A percentile compares a stretch with the other conserved stretches of the same genome.
These are phyloP conservation scores for Andricus quercusramuli DNA, from an alignment of 2,888 invertebrate genomes.

Conservation along the genomic window DNA sequence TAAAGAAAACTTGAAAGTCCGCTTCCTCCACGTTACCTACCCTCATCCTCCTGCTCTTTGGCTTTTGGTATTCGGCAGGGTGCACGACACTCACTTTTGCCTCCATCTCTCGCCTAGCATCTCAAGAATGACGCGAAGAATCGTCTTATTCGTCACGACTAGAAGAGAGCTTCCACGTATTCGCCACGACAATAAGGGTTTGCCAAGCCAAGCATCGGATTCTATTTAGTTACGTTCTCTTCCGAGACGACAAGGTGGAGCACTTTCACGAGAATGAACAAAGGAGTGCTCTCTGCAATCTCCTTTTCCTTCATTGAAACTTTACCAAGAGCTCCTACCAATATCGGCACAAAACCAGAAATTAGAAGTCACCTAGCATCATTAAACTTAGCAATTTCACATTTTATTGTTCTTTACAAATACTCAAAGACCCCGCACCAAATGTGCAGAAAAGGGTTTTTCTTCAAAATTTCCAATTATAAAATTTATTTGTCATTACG, in stretches of 20 bases:
- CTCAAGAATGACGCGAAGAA: constrained; percentile 70
- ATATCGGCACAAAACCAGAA: background rate
- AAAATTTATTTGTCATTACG: no score
- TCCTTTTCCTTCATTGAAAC: constrained; percentile 8
- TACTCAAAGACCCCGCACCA: no score
- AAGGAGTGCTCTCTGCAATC: constrained; percentile 10
- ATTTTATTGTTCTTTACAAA: background rate
- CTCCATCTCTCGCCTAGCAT: constrained; percentile 53
- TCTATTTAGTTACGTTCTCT: constrained; percentile 48
- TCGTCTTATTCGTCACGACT: constrained; percentile 69
- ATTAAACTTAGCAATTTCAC: background rate
- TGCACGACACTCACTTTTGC: constrained; percentile 55
- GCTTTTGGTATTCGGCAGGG: constrained; percentile 55
- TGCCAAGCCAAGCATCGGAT: constrained; percentile 46
- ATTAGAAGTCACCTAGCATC: background rate
- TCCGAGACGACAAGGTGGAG: constrained; percentile 57
- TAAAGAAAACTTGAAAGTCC: constrained; percentile 53
- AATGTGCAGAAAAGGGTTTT: no score
- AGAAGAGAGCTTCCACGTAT: constrained; percentile 55
- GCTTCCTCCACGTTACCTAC: constrained; percentile 38
- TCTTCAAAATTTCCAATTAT: no score
- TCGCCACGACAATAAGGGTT: constrained; percentile 41
- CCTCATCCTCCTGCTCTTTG: constrained; percentile 39
- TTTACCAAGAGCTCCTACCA: background rate
- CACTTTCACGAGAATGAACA: constrained; percentile 37